Evolutionary conservation across 2,888 invertebrate species (phyloP), one percentile per base, ranked within the genome.

Genomic region (Hirtodrosophila cameraria): DNA sequence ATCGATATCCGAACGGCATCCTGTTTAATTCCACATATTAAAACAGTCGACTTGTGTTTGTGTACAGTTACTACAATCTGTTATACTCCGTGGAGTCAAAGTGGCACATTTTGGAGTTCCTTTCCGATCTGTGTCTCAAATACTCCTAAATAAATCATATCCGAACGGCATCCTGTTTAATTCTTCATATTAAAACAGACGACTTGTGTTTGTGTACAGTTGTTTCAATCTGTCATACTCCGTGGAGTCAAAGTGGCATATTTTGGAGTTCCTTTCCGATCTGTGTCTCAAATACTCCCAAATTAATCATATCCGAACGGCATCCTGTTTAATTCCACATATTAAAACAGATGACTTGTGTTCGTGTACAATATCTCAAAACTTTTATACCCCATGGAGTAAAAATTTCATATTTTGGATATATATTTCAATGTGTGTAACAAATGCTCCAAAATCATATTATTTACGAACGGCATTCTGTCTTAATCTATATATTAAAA

Each of bases 271-370:
- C 1, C 30, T 2, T n/a, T 13, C 18, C 18, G 12, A 25, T 28
- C 20, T 50, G 30, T 67, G 52, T 66, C 54, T 71, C 58, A 68
- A 57, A 67, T 45, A 12, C 67, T 71, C 65, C 55, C 1, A 62
- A 9, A 61, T 6, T 12, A 63, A 31, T 12, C 0, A 4, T 12
- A 20, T 25, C 42, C 72, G 59, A 72, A 72, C 68, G 72, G 72
- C 75, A 75, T 72, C 69, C 69, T 72, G 72, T 33, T 50, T 69
- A 63, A 57, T 59, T 12, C 2, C 1, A 43, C 11, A 58, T 72
- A 52, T 63, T 70, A 69, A 54, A 52, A 16, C 72, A 81, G 81
- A 74, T 64, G 77, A 79, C 70, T 79, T 67, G 48, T 58, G 67
- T 73, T 70, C 33, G 75, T 48, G 52, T 49, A 72, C 69, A 69